Percentiles rank a stretch among this genome's conserved stretches.
phyloP scores from a whole-genome alignment of 2,888 invertebrate species.

The Tetragonisca angustula region DNA sequence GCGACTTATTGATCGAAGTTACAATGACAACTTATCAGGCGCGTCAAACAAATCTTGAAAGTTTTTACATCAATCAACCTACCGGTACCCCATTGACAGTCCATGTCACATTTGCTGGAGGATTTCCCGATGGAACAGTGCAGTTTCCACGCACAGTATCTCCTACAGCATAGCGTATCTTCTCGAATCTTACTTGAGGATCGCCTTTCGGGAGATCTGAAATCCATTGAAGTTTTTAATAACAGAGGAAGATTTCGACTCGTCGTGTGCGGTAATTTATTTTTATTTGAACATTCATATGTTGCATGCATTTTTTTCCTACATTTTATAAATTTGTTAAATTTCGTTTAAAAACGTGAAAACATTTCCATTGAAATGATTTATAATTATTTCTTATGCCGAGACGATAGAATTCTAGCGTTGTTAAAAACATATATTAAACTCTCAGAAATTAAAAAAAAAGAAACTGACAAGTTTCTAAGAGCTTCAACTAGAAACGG shows the following conservation, averaged over 20 bases:
- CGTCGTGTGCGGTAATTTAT: not conserved
- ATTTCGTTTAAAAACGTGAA: not conserved
- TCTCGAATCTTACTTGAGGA: constrained; percentile 88
- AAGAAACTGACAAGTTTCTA: not conserved
- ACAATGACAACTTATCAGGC: constrained; percentile 48
- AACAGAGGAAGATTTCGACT: not conserved
- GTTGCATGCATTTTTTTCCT: not conserved
- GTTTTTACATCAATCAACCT: constrained; percentile 68
- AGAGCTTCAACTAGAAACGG: no score
- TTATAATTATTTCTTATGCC: not conserved
- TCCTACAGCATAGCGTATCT: constrained; percentile 89
- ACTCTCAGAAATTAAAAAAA: not conserved
- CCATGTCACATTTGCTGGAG: constrained; percentile 90
- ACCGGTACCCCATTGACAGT: constrained; percentile 87
- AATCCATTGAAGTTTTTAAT: constrained; percentile 74
- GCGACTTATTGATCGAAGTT: constrained; percentile 33
- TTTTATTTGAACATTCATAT: not conserved
- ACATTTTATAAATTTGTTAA: not conserved
- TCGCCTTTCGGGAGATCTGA: constrained; percentile 89
- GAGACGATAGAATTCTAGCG: not conserved
- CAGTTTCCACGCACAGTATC: constrained; percentile 89
- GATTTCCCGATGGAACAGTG: constrained; percentile 88
- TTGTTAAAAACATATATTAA: no score
- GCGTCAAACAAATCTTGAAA: constrained; percentile 28
- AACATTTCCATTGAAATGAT: not conserved